Evolutionary conservation across 53 echinoderm and acorn worm genomes (phyloP).

Genomic region (Actinopyga echinites): DNA sequence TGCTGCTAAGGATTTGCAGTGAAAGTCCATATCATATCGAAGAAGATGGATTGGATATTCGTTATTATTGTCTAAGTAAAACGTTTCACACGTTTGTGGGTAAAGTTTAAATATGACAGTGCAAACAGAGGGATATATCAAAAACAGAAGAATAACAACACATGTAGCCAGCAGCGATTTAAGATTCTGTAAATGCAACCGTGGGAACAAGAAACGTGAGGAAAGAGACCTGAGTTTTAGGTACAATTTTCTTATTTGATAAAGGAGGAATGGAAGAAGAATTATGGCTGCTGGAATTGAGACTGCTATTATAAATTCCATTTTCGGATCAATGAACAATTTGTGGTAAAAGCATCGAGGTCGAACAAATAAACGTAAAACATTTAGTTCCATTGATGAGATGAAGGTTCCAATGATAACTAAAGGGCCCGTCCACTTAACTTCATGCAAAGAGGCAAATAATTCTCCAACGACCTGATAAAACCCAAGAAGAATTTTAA

Average conservation of each 20-base stretch:
- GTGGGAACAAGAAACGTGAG: too few species aligned
- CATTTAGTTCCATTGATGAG: neutral
- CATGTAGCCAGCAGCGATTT: neutral
- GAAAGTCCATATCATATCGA: conserved; percentile 46
- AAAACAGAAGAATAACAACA: conserved; percentile 42
- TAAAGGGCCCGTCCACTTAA: neutral
- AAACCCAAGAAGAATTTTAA: neutral
- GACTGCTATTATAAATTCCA: neutral
- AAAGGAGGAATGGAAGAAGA: neutral
- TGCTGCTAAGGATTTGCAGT: neutral
- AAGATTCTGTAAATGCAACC: too few species aligned
- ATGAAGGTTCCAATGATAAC: neutral
- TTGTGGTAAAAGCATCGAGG: neutral
- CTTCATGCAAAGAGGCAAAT: neutral
- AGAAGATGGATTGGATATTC: neutral
- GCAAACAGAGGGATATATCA: conserved; percentile 49
- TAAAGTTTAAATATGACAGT: conserved; percentile 36
- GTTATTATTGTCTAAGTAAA: conserved; percentile 29
- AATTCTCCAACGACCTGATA: neutral
- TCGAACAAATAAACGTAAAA: neutral
- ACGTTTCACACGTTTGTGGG: conserved; percentile 43
- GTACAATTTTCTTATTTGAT: neutral
- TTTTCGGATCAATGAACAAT: neutral
- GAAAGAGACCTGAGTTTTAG: too few species aligned
- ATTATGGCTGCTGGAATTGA: neutral